Percentiles rank a stretch among this genome's conserved stretches.
phyloP scores from a whole-genome alignment of 2,888 invertebrate species.

The Galeruca laticollis region DNA sequence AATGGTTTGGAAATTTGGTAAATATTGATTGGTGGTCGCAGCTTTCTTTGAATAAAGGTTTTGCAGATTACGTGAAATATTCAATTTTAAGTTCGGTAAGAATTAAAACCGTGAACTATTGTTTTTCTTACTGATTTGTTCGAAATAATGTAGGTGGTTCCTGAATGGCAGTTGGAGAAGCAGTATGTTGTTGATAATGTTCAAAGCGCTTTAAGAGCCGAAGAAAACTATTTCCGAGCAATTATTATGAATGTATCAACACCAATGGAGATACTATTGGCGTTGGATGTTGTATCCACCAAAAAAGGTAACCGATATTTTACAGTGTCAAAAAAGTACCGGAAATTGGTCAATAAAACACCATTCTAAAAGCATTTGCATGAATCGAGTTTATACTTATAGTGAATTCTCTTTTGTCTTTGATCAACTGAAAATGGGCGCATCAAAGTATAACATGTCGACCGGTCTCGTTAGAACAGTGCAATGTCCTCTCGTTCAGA shows the following conservation, averaged over 20 bases:
- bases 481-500: no score
- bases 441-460: no score
- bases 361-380: no score
- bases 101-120: background rate
- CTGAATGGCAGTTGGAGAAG: slow-evolving; percentile 73
- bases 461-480: no score
- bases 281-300: slow-evolving; percentile 74
- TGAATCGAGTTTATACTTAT: no score
- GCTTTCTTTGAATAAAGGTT: slow-evolving; percentile 81
- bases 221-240: slow-evolving; percentile 73
- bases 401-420: no score
- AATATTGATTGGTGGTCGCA: slow-evolving; percentile 83
- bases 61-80: slow-evolving; percentile 81
- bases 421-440: no score
- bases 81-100: slow-evolving; percentile 60
- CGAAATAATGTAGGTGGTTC: slow-evolving; percentile 53
- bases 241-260: slow-evolving; percentile 71
- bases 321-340: no score
- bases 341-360: no score
- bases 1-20: slow-evolving; percentile 85
- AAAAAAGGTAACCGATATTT: slow-evolving; percentile 51
- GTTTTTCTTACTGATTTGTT: background rate
- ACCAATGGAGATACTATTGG: slow-evolving; percentile 70
- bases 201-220: slow-evolving; percentile 73
- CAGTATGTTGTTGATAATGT: slow-evolving; percentile 80